Percentiles rank a stretch among this genome's conserved stretches.
phyloP scores from a whole-genome alignment of 2,888 invertebrate genomes.

The Eubasilissa splendida region DNA sequence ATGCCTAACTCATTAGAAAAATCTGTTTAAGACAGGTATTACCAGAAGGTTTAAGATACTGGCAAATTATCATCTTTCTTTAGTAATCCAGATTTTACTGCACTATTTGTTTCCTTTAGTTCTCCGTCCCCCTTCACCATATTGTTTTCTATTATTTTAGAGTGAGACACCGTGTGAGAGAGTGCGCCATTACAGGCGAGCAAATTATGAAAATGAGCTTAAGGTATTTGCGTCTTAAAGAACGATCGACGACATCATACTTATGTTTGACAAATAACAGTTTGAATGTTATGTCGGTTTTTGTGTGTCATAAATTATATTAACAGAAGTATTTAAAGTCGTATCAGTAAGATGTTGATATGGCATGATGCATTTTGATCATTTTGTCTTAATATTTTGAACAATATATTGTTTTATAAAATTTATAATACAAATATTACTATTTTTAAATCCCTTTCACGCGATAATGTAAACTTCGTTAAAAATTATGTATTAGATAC shows the following conservation, averaged over 20 bases:
- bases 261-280: constrained; percentile 11
- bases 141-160: constrained; percentile 57
- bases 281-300: constrained; percentile 6
- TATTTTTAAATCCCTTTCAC: no score
- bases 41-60: no score
- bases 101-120: background rate
- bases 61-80: no score
- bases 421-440: no score
- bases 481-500: no score
- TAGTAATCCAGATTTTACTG: no score
- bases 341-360: no score
- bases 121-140: constrained; percentile 29
- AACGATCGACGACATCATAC: constrained; percentile 13
- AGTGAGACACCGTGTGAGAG: constrained; percentile 55
- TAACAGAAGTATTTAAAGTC: no score
- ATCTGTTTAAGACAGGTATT: no score
- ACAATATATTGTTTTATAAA: no score
- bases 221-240: constrained; percentile 71
- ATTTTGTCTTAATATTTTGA: constrained; percentile 25
- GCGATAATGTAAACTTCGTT: no score
- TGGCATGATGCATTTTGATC: background rate
- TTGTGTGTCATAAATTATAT: background rate
- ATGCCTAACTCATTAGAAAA: no score
- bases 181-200: constrained; percentile 78
- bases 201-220: constrained; percentile 85